Conservation (phyloP, 2,113 vertebrate genomes). For the Anhinga rufa region DNA sequence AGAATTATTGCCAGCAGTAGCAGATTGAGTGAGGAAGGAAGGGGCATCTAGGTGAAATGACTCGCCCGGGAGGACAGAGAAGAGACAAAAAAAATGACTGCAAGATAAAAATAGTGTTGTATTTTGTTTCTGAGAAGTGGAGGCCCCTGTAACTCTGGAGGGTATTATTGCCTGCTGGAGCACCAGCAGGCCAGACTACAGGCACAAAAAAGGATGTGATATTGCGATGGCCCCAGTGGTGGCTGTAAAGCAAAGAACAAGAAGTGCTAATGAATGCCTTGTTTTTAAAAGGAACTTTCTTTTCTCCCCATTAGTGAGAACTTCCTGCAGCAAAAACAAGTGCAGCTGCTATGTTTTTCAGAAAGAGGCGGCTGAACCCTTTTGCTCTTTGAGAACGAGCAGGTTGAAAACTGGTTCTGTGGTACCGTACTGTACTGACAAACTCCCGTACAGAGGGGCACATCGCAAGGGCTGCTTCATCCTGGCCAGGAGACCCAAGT, state of each 20-base stretch:
- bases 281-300: background rate
- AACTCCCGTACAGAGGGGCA: background rate
- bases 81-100: background rate
- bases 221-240: rapidly evolving
- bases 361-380: background rate
- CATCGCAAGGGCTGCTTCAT: background rate
- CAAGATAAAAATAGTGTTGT: background rate
- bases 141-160: background rate
- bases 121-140: background rate
- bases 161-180: background rate
- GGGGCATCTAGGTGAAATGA: background rate
- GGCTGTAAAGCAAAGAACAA: background rate
- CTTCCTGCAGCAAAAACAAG: constrained; percentile 36
- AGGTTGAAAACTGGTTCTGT: background rate
- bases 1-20: background rate
- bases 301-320: background rate
- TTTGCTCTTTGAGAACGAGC: background rate
- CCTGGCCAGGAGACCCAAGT: background rate
- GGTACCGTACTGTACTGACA: rapidly evolving
- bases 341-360: background rate
- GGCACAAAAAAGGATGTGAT: background rate
- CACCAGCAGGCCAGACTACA: background rate
- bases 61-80: background rate
- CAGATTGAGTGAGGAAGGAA: background rate
- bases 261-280: background rate